Conservation (phyloP, 2,888 invertebrate species). For the Platycnemis pennipes region DNA sequence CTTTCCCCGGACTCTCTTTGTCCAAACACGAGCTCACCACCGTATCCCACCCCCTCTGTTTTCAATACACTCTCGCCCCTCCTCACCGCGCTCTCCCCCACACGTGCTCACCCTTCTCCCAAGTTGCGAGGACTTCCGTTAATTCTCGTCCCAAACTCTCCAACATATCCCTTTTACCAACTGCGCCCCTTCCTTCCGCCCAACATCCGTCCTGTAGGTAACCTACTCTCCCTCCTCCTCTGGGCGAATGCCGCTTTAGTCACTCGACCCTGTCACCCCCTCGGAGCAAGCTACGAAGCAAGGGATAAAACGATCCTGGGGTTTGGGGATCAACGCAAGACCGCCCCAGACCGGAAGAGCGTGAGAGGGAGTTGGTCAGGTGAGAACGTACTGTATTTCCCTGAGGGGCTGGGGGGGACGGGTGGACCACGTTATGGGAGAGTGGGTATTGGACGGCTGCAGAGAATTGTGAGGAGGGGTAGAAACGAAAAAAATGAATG, state of each 20-base stretch:
- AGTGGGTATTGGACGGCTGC: neutral
- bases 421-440: neutral
- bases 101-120: neutral
- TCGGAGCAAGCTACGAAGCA: neutral
- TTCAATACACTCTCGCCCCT: neutral
- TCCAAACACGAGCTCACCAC: neutral
- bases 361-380: neutral
- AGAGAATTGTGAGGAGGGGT: neutral
- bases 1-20: no score
- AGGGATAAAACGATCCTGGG: neutral
- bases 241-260: neutral
- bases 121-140: neutral
- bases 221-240: neutral
- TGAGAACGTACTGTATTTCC: no score
- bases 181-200: neutral
- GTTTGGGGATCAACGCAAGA: neutral
- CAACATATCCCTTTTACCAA: neutral
- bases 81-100: neutral
- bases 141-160: neutral
- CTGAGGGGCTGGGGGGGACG: neutral
- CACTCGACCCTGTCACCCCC: neutral
- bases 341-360: neutral
- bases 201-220: neutral
- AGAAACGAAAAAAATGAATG: neutral
- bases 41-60: neutral